Base-by-base conservation (phyloP, 2,113 vertebrate genomes). In the Benitochromis conjunctus region DNA sequence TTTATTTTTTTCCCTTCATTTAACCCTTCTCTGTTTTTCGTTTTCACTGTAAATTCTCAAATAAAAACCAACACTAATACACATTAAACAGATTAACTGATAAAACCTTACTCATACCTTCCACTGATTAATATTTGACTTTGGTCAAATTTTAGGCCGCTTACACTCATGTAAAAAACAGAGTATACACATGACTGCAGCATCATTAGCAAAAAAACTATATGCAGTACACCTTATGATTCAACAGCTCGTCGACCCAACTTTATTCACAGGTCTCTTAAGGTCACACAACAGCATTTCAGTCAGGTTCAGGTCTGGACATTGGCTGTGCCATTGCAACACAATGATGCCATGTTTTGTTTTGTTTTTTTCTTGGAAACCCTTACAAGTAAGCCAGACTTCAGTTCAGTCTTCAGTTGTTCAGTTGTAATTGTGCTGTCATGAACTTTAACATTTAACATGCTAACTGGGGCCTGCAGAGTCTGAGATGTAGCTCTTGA, bases 41-140 rank as follows among this genome's bases (percentile, higher is more conserved):
- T 84, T 85, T 89, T 71, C 21, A 11, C 84, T 79, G 31, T 89
- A 81, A 83, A 88, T 89, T 90, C 85, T 91, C 86, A 83, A 91
- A 81, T 81, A 53, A 43, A 21, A 80, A 77, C 29, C 24, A 51
- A 74, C 4, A 51, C n/a, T 9, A 41, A 66, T 21, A 43, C 38
- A 5, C 34, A 38, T 66, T 1, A 38, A 66, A 64, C 60, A 64
- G 34, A 38, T 64, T 69, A 41, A 69, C 21, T 9, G 8, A 16
- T 69, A 43, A 43, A 69, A 69, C n/a, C 13, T 43, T 46, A 26
- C n/a, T 69, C n/a, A 69, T 69, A 16, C 38, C n/a, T 69, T 26
- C 43, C 0, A 8, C 38, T 69, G 64, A 69, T 69, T 2, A 26
- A 69, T 66, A 66, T 5, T 66, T 38, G 34, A 38, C 14, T 48